Conservation (phyloP, 2,888 invertebrate species). For the Eremobia ochroleuca region DNA sequence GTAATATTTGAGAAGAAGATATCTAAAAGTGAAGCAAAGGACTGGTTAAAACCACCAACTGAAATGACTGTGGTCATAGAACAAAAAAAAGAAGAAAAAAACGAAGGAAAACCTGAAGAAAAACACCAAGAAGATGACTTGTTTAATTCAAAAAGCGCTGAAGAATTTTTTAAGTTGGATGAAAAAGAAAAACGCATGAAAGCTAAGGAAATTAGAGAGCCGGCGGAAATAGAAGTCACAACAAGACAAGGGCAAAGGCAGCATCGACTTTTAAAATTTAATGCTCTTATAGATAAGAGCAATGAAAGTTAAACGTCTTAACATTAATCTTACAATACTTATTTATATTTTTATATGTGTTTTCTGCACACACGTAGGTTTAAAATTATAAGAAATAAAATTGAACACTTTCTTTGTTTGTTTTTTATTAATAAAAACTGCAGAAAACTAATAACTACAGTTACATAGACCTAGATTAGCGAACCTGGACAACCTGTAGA, state of each 20-base stretch:
- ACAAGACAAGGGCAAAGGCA: slow-evolving; percentile 21
- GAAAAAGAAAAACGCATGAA: slow-evolving; percentile 31
- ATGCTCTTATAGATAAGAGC: slow-evolving; percentile 15
- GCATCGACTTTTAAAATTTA: slow-evolving; percentile 46
- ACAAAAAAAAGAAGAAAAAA: slow-evolving; percentile 13
- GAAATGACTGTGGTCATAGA: slow-evolving; percentile 49
- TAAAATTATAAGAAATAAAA: slow-evolving; percentile 4
- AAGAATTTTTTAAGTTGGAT: slow-evolving; percentile 32
- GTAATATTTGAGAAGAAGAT: slow-evolving; percentile 87
- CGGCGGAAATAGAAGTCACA: background rate
- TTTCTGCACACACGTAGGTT: background rate
- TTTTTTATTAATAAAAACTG: background rate
- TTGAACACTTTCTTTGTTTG: background rate
- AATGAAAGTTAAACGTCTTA: background rate
- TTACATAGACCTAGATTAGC: background rate
- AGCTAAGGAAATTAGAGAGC: slow-evolving; percentile 12
- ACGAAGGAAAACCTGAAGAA: background rate
- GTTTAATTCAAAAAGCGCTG: slow-evolving; percentile 43
- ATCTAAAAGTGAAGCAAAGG: slow-evolving; percentile 82
- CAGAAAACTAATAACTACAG: background rate
- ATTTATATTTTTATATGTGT: slow-evolving; percentile 56
- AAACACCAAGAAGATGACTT: background rate
- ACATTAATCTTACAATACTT: background rate
- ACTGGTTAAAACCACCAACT: slow-evolving; percentile 78
- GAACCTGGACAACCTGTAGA: background rate